Evolutionary conservation across 2,113 vertebrate species (phyloP).

Genomic region (Chaetorhynchus papuensis): DNA sequence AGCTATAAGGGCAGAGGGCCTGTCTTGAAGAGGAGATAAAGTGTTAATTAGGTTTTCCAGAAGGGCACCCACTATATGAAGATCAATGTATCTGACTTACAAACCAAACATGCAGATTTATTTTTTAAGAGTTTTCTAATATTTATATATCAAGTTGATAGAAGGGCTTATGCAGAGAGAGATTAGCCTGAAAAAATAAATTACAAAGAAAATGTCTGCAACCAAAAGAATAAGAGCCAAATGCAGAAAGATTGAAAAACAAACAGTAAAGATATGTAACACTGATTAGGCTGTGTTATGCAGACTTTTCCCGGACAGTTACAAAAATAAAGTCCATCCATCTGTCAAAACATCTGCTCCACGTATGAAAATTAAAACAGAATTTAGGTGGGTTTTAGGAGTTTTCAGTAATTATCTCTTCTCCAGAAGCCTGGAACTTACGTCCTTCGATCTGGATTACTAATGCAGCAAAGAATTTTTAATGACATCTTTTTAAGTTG

Average conservation of each 20-base stretch:
- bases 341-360: constrained; percentile 83
- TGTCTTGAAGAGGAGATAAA: neutral
- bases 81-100: neutral
- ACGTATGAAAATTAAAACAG: constrained; percentile 70
- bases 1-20: neutral
- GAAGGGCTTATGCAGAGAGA: constrained; percentile 31
- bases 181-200: constrained; percentile 64
- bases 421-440: constrained; percentile 59
- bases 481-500: constrained; percentile 13
- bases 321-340: constrained; percentile 83
- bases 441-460: constrained; percentile 33
- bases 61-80: neutral
- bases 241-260: constrained; percentile 64
- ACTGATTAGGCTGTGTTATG: constrained; percentile 69
- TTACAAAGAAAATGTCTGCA: constrained; percentile 48
- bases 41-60: constrained; percentile 2
- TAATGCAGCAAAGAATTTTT: constrained; percentile 23
- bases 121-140: constrained; percentile 27
- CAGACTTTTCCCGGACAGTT: constrained; percentile 74
- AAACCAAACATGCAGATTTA: constrained; percentile 18
- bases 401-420: constrained; percentile 66
- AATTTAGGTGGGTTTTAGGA: constrained; percentile 69
- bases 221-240: constrained; percentile 58
- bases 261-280: constrained; percentile 67
- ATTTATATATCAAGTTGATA: constrained; percentile 31